Evolutionary conservation across 1,140 invertebrate species (phyloP).

Genomic region (Zelostemma sp.): DNA sequence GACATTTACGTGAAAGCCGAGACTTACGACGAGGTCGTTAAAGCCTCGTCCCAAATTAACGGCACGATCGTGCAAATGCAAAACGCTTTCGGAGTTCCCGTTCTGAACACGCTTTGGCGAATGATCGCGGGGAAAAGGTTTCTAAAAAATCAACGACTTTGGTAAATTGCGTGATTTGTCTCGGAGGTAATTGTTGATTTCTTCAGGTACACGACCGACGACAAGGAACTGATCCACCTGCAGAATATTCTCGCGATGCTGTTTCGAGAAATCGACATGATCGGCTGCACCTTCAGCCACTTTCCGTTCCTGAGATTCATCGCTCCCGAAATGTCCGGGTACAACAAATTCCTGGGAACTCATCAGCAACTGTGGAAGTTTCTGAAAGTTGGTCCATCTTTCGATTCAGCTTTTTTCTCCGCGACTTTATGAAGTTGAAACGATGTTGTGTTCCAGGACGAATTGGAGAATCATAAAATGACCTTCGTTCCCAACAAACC

Average conservation of each 20-base stretch:
- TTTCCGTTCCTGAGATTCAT: conserved; percentile 82
- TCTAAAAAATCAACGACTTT: conserved; percentile 4
- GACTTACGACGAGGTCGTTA: conserved; percentile 53
- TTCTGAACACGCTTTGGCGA: conserved; percentile 88
- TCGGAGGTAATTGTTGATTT: not conserved
- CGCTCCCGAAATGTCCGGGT: conserved; percentile 82
- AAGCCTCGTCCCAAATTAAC: conserved; percentile 44
- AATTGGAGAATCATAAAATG: conserved; percentile 80
- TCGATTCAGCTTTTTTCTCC: not conserved
- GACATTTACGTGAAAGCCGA: conserved; percentile 62
- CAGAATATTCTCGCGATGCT: conserved; percentile 79
- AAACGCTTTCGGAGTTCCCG: conserved; percentile 79
- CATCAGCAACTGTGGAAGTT: conserved; percentile 81
- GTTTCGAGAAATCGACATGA: conserved; percentile 82
- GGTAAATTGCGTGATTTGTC: not conserved
- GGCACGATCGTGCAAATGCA: conserved; percentile 75
- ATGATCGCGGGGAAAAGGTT: conserved; percentile 85
- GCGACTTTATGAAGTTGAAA: not conserved
- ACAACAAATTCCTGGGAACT: conserved; percentile 78
- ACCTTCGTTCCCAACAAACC: conserved; percentile 75
- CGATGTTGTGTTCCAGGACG: conserved; percentile 64
- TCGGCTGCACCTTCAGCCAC: conserved; percentile 81
- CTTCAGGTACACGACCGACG: conserved; percentile 75
- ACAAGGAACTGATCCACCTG: conserved; percentile 76
- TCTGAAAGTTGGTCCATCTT: conserved; percentile 65